Evolutionary conservation across 2,888 invertebrate species (phyloP), one percentile per base, ranked within the genome.

Genomic region (Trachelus stipa): DNA sequence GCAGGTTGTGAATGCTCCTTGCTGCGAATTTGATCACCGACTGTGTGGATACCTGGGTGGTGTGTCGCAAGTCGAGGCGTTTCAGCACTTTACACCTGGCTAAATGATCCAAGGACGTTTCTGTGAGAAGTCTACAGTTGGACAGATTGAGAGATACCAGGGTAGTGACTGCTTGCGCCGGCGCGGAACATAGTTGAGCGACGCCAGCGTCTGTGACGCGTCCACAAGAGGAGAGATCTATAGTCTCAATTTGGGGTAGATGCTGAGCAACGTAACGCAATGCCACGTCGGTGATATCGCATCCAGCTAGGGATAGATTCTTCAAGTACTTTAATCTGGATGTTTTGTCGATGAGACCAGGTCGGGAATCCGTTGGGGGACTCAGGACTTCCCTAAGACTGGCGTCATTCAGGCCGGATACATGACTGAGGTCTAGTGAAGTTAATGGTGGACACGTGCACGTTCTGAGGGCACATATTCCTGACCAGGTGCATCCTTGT

Each of bases 181-280:
- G 95, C 40, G 95, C 94, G 80, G 96, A 95, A 76, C 96, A 96
- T 73, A 98, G 93, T 91, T 97, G 97, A 35, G 97, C 97, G 75
- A 98, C 96, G 74, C 98, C 98, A 15, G 97, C 97, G 91, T 98
- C 98, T 0, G 97, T 97, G 69, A 98, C 94, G 34, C 97, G 94
- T 79, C 96, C 95, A 91, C 98, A 98, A 78, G 97, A 96, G 82
- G 97, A 94, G 84, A 98, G 93, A 92, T 97, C 97, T 84, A 98
- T 92, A 83, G 95, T 94, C 78, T 94, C 93, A 77, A 98, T 92
- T 85, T 94, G 94, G 0, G 96, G 96, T 78, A 97, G 89, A 82
- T 96, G 96, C 92, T 97, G 95, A 0, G 95, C 95, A 11, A 96
- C 94, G 85, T 95, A 95, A 15, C 95, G 93, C 91, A 97, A 93